These are phyloP conservation scores for Tipula unca DNA, from an alignment of 2,888 invertebrate genomes.

Conservation along the genomic window DNA sequence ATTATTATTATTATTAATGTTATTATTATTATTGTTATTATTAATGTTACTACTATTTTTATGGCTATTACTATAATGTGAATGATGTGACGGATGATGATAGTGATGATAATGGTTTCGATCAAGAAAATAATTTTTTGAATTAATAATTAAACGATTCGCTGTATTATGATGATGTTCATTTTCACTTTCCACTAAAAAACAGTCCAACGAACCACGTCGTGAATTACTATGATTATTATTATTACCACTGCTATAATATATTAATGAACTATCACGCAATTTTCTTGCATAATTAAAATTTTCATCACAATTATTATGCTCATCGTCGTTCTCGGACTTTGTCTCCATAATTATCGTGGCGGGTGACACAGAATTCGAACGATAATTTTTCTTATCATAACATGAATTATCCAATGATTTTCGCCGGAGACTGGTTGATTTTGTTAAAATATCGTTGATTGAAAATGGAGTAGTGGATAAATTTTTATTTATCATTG, in stretches of 20 bases:
- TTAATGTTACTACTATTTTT: background rate
- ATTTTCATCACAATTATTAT: constrained; percentile 22
- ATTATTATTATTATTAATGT: background rate
- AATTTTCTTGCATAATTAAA: background rate
- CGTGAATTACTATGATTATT: constrained; percentile 20
- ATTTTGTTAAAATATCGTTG: constrained; percentile 58
- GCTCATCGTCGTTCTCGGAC: constrained; percentile 25
- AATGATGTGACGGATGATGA: background rate
- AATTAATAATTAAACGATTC: background rate
- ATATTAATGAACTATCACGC: background rate
- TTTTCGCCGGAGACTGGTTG: constrained; percentile 31
- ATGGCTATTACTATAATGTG: background rate
- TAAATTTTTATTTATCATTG: constrained; percentile 14
- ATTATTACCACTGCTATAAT: constrained; percentile 21
- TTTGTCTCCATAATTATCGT: constrained; percentile 23
- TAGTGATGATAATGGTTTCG: background rate
- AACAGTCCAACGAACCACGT: constrained; percentile 25
- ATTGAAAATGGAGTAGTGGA: constrained; percentile 61
- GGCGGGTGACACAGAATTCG: constrained; percentile 21
- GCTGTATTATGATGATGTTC: constrained; percentile 16
- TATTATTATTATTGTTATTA: background rate
- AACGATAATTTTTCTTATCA: background rate
- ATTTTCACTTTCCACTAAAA: constrained; percentile 22
- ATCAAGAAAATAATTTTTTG: background rate
- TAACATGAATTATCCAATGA: constrained; percentile 24